Evolutionary conservation across 2,797 vertebrate genomes (phyloP), one percentile per base, ranked within the genome.

Genomic region (Sebastes itinus): DNA sequence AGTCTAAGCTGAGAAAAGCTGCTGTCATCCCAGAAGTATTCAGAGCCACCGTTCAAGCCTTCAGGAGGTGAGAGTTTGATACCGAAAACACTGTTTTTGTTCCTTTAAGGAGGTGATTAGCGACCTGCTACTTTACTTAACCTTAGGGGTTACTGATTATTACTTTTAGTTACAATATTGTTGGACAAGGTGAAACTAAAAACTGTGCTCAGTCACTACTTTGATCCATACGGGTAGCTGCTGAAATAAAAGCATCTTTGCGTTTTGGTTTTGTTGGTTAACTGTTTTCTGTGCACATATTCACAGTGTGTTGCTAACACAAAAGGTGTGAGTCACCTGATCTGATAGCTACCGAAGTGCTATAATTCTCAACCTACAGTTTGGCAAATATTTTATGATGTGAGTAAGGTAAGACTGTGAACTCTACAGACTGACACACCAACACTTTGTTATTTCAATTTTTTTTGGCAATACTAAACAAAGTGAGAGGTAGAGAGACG

Each of bases 401-500:
- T 73, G 82, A 76, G 82, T 73, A 86, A 78, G 22, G 35, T 80
- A 71, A 81, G 81, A 73, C n/a, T 80, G 87, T 81, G 81, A 87
- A 72, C 27, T 52, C 30, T 18, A 56, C 72, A 46, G 60, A 58
- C 59, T 28, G n/a, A 83, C 32, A 79, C 62, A 10, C 63, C 66
- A 63, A 87, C 78, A 74, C 27, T 54, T 75, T 83, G 64, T 65
- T 72, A 20, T 70, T 63, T 38, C 22, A 77, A 77, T 13, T 28
- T 70, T 46, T 69, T 89, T 85, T 83, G 87, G 75, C 86, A 87
- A 90, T 78, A 85, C 72, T 72, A 49, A 84, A 90, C 78, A 78
- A 81, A 83, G 89, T 90, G 84, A 92, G 93, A 94, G 92, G 93
- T 94, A 95, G 93, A 94, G 82, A 92, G 86, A 92, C 78, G 33